phyloP scores from a whole-genome alignment of 2,797 vertebrate genomes.

The Xyrichtys novacula region DNA sequence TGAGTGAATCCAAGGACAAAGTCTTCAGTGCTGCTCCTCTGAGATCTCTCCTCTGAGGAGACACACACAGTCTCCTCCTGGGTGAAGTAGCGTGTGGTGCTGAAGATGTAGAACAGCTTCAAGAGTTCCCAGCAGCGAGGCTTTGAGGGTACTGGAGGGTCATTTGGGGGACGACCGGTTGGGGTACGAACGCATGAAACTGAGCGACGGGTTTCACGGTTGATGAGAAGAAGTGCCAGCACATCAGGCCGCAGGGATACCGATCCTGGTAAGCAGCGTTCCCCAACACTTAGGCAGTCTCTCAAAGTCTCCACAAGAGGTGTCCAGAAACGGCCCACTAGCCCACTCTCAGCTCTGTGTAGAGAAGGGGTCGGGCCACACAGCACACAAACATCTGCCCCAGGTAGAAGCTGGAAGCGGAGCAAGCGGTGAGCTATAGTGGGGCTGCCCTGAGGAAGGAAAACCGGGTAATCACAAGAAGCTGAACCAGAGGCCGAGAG shows the following conservation, averaged over 20 bases:
- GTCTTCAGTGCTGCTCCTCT: slow-evolving; percentile 71
- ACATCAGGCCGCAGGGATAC: slow-evolving; percentile 82
- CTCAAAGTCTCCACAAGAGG: slow-evolving; percentile 86
- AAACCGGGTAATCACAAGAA: slow-evolving; percentile 91
- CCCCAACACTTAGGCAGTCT: slow-evolving; percentile 81
- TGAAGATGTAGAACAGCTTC: slow-evolving; percentile 88
- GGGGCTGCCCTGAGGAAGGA: slow-evolving; percentile 93
- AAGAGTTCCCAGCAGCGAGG: slow-evolving; percentile 85
- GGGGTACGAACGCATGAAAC: slow-evolving; percentile 80
- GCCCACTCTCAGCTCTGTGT: slow-evolving; percentile 81
- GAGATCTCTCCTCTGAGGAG: slow-evolving; percentile 55
- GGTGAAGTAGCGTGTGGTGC: slow-evolving; percentile 85
- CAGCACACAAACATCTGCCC: slow-evolving; percentile 88
- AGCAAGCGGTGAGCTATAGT: slow-evolving; percentile 92
- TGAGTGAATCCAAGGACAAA: slow-evolving; percentile 81
- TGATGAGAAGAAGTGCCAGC: slow-evolving; percentile 89
- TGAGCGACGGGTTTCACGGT: slow-evolving; percentile 87
- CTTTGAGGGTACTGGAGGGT: slow-evolving; percentile 62
- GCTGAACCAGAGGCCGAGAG: slow-evolving; percentile 83
- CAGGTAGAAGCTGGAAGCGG: slow-evolving; percentile 89
- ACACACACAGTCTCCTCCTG: slow-evolving; percentile 68
- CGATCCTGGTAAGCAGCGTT: slow-evolving; percentile 79
- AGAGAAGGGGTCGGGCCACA: slow-evolving; percentile 91
- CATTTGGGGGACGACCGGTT: neutral
- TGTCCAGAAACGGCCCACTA: slow-evolving; percentile 89